Evolutionary conservation across 2,888 invertebrate genomes (phyloP).

Genomic region (Clitarchus hookeri): DNA sequence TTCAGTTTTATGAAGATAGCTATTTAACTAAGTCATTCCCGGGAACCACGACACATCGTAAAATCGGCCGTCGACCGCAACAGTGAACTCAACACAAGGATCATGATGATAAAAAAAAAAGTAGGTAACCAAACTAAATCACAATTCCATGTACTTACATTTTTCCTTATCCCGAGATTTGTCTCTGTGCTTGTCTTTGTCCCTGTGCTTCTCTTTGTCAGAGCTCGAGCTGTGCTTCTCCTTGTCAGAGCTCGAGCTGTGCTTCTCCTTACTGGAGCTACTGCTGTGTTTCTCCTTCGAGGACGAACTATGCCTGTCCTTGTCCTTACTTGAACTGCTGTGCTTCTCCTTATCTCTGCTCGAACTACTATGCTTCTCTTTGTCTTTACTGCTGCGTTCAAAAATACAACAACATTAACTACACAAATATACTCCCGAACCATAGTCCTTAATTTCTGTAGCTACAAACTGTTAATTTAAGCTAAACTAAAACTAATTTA

Average conservation of each 20-base stretch:
- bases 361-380: conserved; percentile 51
- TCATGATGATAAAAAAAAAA: too few species aligned
- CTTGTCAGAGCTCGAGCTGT: conserved; percentile 52
- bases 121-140: too few species aligned
- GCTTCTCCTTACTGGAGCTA: conserved; percentile 49
- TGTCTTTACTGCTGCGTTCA: conserved; percentile 46
- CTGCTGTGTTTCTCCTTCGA: conserved; percentile 46
- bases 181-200: conserved; percentile 50
- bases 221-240: conserved; percentile 54
- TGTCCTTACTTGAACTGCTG: conserved; percentile 49
- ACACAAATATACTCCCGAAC: too few species aligned
- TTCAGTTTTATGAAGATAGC: too few species aligned
- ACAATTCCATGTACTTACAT: conserved; percentile 18
- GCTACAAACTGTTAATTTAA: too few species aligned
- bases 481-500: too few species aligned
- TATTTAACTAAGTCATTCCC: too few species aligned
- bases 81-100: too few species aligned
- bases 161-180: conserved; percentile 49
- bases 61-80: too few species aligned
- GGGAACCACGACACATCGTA: too few species aligned
- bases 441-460: too few species aligned
- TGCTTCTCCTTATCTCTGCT: conserved; percentile 40
- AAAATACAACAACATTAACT: not conserved
- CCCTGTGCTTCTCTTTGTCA: conserved; percentile 56
- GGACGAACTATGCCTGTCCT: conserved; percentile 46